phyloP scores from a whole-genome alignment of 2,888 invertebrate species.

The Acheta domesticus region DNA sequence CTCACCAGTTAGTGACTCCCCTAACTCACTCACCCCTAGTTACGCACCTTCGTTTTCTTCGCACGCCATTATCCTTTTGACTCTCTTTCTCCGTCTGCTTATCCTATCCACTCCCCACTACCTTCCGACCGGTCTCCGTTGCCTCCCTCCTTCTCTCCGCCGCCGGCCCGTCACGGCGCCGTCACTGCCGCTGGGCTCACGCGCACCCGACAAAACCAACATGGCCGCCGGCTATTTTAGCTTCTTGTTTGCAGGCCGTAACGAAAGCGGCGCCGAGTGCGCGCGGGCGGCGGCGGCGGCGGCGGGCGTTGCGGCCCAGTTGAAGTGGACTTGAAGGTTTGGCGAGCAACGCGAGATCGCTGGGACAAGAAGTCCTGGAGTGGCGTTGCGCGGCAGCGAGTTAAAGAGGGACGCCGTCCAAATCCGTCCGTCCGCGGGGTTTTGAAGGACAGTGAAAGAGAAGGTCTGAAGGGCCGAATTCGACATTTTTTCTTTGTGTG shows the following conservation, averaged over 20 bases:
- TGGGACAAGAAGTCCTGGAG: background rate
- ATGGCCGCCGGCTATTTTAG: constrained; percentile 9
- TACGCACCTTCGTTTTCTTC: too few species aligned
- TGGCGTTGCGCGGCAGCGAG: background rate
- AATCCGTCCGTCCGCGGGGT: too few species aligned
- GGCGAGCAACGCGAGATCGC: constrained; percentile 11
- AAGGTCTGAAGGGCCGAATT: too few species aligned
- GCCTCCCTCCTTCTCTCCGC: background rate
- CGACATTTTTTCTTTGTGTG: too few species aligned
- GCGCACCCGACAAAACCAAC: constrained; percentile 18
- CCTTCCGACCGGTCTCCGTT: too few species aligned
- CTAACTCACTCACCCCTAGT: too few species aligned
- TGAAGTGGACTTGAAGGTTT: background rate
- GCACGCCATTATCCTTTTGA: too few species aligned
- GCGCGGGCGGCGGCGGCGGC: background rate
- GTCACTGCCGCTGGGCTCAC: background rate
- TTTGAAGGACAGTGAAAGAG: too few species aligned
- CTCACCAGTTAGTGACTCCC: too few species aligned
- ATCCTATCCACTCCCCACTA: background rate
- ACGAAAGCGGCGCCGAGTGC: background rate
- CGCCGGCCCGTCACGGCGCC: background rate
- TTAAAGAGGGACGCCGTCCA: too few species aligned
- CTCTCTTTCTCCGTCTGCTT: background rate
- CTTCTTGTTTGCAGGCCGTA: background rate
- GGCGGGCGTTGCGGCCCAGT: background rate